phyloP scores from a whole-genome alignment of 2,888 invertebrate genomes.

The Petrolisthes manimaculis region DNA sequence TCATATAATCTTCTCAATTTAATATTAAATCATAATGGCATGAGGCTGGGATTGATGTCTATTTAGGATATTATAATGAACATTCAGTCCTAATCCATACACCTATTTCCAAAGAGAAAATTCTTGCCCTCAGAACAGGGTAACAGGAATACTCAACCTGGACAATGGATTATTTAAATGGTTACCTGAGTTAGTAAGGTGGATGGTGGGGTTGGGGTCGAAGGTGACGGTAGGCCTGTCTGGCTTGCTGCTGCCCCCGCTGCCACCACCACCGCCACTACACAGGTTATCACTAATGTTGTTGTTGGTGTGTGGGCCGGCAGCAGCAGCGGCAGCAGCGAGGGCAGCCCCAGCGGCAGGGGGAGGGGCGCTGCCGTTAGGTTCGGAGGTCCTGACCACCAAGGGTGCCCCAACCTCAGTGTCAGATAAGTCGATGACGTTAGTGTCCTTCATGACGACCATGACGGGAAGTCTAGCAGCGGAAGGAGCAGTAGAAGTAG shows the following conservation, averaged over 20 bases:
- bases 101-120: too few species aligned
- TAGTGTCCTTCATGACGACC: slow-evolving; percentile 56
- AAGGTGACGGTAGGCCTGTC: slow-evolving; percentile 59
- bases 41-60: too few species aligned
- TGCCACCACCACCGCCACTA: slow-evolving; percentile 16
- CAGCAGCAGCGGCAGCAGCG: slow-evolving; percentile 41
- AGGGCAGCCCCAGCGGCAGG: slow-evolving; percentile 38
- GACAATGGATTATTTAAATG: too few species aligned
- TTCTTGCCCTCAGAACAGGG: too few species aligned
- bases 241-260: slow-evolving; percentile 18
- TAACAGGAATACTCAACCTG: too few species aligned
- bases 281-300: slow-evolving; percentile 20
- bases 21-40: too few species aligned
- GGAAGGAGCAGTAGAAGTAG: neutral
- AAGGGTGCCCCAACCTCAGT: slow-evolving; percentile 44
- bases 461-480: slow-evolving; percentile 16
- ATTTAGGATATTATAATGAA: too few species aligned
- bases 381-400: slow-evolving; percentile 42
- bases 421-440: slow-evolving; percentile 44
- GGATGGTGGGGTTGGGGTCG: slow-evolving; percentile 63
- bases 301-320: slow-evolving; percentile 27
- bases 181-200: slow-evolving; percentile 53
- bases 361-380: slow-evolving; percentile 46
- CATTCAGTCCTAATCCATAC: too few species aligned
- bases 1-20: too few species aligned